A percentile compares a stretch with the other conserved stretches of the same genome.
phyloP scores from a whole-genome alignment of 2,113 vertebrate genomes.

The Crotalus horridus region DNA sequence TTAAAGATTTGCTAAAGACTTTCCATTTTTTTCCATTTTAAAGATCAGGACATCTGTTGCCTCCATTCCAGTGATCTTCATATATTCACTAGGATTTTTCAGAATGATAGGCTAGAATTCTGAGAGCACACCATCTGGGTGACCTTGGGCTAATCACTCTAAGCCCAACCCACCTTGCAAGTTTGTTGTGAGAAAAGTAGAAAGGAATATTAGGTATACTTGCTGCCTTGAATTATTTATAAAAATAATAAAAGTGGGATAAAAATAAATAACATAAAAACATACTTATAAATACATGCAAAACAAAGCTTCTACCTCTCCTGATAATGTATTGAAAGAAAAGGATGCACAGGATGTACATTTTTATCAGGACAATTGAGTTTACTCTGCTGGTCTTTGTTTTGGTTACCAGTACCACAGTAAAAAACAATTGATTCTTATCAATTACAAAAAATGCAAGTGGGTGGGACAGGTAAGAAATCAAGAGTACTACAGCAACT shows the following conservation, averaged over 20 bases:
- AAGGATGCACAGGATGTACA: background rate
- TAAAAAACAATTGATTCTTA: background rate
- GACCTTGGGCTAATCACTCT: too few relatives aligned
- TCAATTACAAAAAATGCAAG: background rate
- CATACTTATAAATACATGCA: background rate
- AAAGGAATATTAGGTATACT: too few relatives aligned
- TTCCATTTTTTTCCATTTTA: background rate
- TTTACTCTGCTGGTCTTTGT: background rate
- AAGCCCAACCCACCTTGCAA: too few relatives aligned
- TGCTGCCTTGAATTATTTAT: too few relatives aligned
- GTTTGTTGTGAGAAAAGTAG: too few relatives aligned
- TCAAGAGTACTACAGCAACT: background rate
- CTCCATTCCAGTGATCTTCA: background rate
- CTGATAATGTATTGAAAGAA: background rate
- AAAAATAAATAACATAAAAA: background rate
- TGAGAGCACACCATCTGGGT: background rate
- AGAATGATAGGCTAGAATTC: background rate
- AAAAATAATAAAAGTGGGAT: too few relatives aligned
- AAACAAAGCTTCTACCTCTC: background rate
- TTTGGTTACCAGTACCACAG: background rate
- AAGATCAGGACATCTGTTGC: background rate
- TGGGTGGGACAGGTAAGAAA: background rate
- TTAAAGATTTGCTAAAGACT: background rate
- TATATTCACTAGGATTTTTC: background rate
- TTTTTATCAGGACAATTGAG: background rate